These are phyloP conservation scores for Gymnoscopelus microlampas DNA, from an alignment of 2,797 vertebrate species.

Conservation along the genomic window DNA sequence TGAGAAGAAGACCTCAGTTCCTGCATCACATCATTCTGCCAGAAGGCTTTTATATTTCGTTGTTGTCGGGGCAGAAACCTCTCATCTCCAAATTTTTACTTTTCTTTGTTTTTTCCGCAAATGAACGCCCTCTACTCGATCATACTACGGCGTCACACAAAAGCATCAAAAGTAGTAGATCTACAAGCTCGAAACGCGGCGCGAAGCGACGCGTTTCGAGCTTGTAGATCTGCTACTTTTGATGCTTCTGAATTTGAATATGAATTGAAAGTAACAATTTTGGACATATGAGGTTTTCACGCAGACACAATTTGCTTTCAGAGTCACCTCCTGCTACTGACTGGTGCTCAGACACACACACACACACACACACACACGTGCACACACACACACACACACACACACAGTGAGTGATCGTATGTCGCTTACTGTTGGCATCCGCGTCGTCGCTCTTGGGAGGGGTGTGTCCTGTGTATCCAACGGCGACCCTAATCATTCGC, in stretches of 20 bases:
- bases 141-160: too few relatives aligned
- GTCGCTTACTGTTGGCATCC: constrained; percentile 85
- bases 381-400: constrained; percentile 34
- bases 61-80: too few relatives aligned
- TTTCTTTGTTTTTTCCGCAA: too few relatives aligned
- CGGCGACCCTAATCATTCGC: constrained; percentile 84
- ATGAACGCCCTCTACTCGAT: too few relatives aligned
- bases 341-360: constrained; percentile 50
- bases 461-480: constrained; percentile 84
- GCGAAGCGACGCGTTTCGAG: too few relatives aligned
- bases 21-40: constrained; percentile 72
- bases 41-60: constrained; percentile 70
- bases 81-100: too few relatives aligned
- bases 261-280: too few relatives aligned
- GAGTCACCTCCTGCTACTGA: constrained; percentile 68
- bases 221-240: too few relatives aligned
- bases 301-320: constrained; percentile 49
- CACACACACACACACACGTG: constrained; percentile 25
- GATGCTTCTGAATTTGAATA: too few relatives aligned
- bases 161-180: too few relatives aligned
- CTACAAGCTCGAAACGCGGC: too few relatives aligned
- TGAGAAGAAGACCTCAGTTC: constrained; percentile 73
- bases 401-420: constrained; percentile 49
- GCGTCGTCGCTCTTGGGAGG: constrained; percentile 85
- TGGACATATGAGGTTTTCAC: too few relatives aligned